Conservation (phyloP, 2,113 vertebrate genomes). For the Pseudorectes ferrugineus region DNA sequence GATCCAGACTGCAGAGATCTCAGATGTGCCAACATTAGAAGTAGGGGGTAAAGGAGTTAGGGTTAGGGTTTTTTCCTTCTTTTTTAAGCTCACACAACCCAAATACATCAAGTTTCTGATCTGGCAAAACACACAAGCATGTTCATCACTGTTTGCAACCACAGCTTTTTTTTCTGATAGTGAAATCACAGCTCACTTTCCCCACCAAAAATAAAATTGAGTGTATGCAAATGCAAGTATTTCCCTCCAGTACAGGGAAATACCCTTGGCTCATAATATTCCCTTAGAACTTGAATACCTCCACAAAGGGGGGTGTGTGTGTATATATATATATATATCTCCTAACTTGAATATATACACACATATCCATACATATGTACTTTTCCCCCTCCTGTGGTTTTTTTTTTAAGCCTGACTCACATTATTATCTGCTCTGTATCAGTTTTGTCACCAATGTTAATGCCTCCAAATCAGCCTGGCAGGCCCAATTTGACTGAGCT, state of each 20-base stretch:
- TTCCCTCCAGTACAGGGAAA: not conserved
- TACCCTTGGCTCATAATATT: not conserved
- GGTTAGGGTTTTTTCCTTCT: accelerated
- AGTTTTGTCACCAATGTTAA: not conserved
- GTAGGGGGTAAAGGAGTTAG: accelerated
- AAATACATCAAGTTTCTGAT: not conserved
- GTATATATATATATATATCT: not conserved
- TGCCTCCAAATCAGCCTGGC: not conserved
- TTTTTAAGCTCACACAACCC: not conserved
- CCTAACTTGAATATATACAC: not conserved
- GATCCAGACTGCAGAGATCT: not conserved
- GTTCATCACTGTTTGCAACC: not conserved
- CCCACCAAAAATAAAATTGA: not conserved
- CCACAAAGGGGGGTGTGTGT: not conserved
- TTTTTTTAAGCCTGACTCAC: not conserved
- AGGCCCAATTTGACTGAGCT: not conserved
- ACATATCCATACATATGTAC: accelerated
- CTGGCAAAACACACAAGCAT: not conserved
- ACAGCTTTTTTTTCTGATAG: not conserved
- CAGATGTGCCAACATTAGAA: accelerated
- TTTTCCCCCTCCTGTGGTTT: not conserved
- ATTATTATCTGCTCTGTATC: not conserved
- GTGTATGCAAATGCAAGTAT: not conserved
- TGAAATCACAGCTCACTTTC: not conserved
- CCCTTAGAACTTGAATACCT: not conserved